phyloP scores from a whole-genome alignment of 2,888 invertebrate genomes.

The Slavum lentiscoides region DNA sequence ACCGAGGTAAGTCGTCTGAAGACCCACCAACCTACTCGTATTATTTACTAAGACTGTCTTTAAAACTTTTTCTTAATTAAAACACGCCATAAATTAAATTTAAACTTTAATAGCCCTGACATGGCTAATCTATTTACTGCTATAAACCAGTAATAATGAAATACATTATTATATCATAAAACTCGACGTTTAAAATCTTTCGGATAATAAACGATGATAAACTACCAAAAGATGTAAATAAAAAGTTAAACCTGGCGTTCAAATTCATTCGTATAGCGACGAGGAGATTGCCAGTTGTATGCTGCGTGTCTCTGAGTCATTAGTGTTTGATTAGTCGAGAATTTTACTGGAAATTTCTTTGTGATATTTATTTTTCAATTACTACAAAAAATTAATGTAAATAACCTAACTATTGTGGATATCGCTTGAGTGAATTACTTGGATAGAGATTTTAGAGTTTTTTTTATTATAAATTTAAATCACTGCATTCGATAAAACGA shows the following conservation, averaged over 20 bases:
- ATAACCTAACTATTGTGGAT: too few species aligned
- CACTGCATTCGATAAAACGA: too few species aligned
- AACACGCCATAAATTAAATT: slow-evolving; percentile 39
- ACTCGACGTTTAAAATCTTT: slow-evolving; percentile 2
- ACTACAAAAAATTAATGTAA: too few species aligned
- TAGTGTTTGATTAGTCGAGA: too few species aligned
- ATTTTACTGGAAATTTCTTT: too few species aligned
- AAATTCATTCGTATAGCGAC: not conserved
- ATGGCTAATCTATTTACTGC: slow-evolving; percentile 12
- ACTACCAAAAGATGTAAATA: not conserved
- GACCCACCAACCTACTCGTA: not conserved
- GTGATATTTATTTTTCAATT: too few species aligned
- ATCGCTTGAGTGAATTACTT: too few species aligned
- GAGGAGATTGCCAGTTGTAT: too few species aligned
- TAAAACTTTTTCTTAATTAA: slow-evolving; percentile 47
- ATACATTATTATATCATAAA: slow-evolving; percentile 6
- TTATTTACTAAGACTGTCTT: slow-evolving; percentile 21
- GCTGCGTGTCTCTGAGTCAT: too few species aligned
- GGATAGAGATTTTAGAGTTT: too few species aligned
- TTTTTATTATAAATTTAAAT: too few species aligned
- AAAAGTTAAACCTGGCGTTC: not conserved
- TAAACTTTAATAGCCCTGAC: slow-evolving; percentile 18
- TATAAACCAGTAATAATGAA: slow-evolving; percentile 10
- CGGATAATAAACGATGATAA: not conserved
- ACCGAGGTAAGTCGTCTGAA: not conserved